A percentile compares a stretch with the other conserved stretches of the same genome.
Conservation (phyloP, 2,113 vertebrate genomes). For the Formicarius rufipectus region DNA sequence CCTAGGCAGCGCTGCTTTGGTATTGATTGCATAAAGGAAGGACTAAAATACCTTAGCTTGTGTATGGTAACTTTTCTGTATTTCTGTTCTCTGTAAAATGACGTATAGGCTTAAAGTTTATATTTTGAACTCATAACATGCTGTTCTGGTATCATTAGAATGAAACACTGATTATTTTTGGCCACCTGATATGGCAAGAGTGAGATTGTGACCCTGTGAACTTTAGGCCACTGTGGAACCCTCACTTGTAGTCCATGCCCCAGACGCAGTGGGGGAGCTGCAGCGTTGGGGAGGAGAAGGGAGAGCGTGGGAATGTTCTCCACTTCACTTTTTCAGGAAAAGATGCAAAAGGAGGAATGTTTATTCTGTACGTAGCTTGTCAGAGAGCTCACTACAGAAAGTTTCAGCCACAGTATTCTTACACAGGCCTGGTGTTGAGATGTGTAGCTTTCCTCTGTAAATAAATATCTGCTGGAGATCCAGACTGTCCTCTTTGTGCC, state of each 20-base stretch:
- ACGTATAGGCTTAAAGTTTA: background rate
- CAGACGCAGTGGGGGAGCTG: background rate
- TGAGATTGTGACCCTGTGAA: too few relatives aligned
- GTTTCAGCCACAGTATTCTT: background rate
- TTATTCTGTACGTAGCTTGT: background rate
- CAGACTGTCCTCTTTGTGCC: background rate
- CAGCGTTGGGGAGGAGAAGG: background rate
- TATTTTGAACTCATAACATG: background rate
- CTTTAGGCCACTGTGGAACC: too few relatives aligned
- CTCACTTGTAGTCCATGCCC: accelerated
- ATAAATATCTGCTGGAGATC: background rate
- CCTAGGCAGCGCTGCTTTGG: background rate
- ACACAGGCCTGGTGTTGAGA: background rate
- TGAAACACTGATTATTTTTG: background rate
- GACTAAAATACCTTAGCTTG: background rate
- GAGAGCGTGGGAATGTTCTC: background rate
- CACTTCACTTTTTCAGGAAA: background rate
- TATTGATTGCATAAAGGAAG: background rate
- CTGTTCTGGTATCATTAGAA: background rate
- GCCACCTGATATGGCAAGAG: background rate
- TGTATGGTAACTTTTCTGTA: background rate
- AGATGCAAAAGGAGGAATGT: background rate
- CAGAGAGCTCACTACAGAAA: background rate
- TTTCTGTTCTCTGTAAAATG: background rate
- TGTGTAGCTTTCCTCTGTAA: background rate